Conservation (phyloP, 2,888 invertebrate genomes). For the Caradrina clavipalpis region DNA sequence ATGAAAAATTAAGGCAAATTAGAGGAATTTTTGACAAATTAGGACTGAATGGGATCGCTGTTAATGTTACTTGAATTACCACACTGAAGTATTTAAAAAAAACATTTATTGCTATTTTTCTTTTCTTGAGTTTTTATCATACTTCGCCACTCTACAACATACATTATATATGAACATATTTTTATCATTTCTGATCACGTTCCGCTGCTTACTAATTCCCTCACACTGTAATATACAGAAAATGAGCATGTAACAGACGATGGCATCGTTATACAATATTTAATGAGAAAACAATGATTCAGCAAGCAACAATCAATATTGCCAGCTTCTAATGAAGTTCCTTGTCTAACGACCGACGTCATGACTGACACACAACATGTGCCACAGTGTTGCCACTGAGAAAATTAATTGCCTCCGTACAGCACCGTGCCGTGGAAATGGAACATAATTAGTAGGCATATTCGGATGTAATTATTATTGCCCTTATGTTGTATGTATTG, state of each 20-base stretch:
- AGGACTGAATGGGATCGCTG: too few species aligned
- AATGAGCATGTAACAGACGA: conserved; percentile 6
- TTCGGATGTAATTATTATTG: conserved; percentile 15
- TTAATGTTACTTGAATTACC: too few species aligned
- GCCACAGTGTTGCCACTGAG: conserved; percentile 32
- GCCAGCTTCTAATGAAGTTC: conserved; percentile 48
- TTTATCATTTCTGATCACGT: neutral
- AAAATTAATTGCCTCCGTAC: conserved; percentile 50
- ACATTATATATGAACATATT: too few species aligned
- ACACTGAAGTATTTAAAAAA: too few species aligned
- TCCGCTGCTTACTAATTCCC: neutral
- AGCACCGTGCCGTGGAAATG: conserved; percentile 10
- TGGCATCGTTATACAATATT: conserved; percentile 41
- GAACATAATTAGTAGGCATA: conserved; percentile 20
- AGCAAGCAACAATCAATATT: conserved; percentile 47
- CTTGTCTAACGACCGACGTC: conserved; percentile 51
- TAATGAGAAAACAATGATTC: conserved; percentile 55
- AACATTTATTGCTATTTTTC: too few species aligned
- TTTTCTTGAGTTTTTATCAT: too few species aligned
- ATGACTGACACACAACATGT: conserved; percentile 40
- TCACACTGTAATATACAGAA: neutral
- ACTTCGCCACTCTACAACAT: too few species aligned
- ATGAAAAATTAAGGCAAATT: too few species aligned
- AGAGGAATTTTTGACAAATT: too few species aligned
- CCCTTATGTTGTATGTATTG: neutral